Conservation (phyloP, 1,140 invertebrate genomes). For the Drosophila ambigua region DNA sequence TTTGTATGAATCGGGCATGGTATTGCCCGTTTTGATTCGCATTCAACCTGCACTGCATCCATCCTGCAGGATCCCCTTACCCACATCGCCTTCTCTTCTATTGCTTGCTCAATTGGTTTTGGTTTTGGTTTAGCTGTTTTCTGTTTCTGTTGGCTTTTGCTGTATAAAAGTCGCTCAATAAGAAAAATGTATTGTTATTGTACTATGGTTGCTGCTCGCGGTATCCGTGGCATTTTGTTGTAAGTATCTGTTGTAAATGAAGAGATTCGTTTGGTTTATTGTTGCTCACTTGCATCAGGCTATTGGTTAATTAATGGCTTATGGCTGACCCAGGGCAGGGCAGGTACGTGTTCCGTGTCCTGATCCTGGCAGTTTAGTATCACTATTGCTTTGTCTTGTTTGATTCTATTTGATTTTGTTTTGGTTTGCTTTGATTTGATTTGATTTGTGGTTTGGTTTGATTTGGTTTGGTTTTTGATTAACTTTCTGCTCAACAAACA, state of each 20-base stretch:
- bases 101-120: constrained; percentile 2
- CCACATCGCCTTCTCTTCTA: not conserved
- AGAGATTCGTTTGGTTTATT: constrained; percentile 69
- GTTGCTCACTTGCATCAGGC: constrained; percentile 51
- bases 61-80: not conserved
- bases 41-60: constrained; percentile 25
- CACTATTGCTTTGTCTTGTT: constrained; percentile 72
- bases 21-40: constrained; percentile 39
- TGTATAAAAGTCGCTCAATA: constrained; percentile 73
- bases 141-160: constrained; percentile 36
- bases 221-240: constrained; percentile 69
- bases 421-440: constrained; percentile 28
- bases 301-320: constrained; percentile 21
- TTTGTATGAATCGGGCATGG: constrained; percentile 15
- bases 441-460: constrained; percentile 41
- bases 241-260: constrained; percentile 64
- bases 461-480: constrained; percentile 36
- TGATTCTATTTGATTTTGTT: constrained; percentile 44
- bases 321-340: constrained; percentile 39
- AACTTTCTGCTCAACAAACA: constrained; percentile 43
- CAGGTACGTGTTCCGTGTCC: constrained; percentile 8
- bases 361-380: constrained; percentile 55
- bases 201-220: constrained; percentile 78
- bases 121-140: constrained; percentile 20
- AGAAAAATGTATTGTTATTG: constrained; percentile 78